Evolutionary conservation across 2,888 invertebrate genomes (phyloP).

Genomic region (Auanema freiburgensis): DNA sequence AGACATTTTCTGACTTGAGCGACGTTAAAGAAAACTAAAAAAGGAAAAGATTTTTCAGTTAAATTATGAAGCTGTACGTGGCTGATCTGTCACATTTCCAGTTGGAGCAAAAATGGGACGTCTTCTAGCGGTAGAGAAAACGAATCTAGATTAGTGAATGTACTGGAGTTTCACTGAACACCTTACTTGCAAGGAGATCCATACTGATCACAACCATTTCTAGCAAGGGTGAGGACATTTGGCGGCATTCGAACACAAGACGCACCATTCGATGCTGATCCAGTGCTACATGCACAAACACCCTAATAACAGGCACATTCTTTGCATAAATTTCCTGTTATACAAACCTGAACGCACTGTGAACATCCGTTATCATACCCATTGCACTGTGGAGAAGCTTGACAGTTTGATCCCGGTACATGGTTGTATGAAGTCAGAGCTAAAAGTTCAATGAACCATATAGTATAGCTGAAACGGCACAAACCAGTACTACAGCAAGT

Average conservation of each 20-base stretch:
- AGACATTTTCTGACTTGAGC: constrained; percentile 48
- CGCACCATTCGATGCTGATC: constrained; percentile 50
- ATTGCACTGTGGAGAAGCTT: constrained; percentile 52
- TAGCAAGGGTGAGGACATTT: constrained; percentile 43
- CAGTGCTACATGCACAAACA: constrained; percentile 53
- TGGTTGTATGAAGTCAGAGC: constrained; percentile 22
- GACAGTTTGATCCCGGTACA: constrained; percentile 54
- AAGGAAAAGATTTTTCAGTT: constrained; percentile 11
- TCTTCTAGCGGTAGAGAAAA: constrained; percentile 55
- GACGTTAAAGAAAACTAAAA: constrained; percentile 61
- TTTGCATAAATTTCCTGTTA: too few relatives aligned
- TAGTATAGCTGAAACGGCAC: not conserved
- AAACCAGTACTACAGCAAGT: constrained; percentile 54
- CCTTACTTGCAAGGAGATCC: constrained; percentile 49
- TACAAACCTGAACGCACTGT: constrained; percentile 41
- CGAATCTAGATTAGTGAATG: constrained; percentile 24
- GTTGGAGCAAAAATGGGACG: constrained; percentile 57
- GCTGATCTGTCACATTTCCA: constrained; percentile 46
- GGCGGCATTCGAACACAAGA: constrained; percentile 48
- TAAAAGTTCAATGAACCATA: constrained; percentile 2
- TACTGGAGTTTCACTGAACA: too few relatives aligned
- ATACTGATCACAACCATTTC: constrained; percentile 60
- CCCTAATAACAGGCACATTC: constrained; percentile 20
- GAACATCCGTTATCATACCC: constrained; percentile 50
- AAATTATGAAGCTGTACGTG: constrained; percentile 21